Evolutionary conservation across 2,113 vertebrate genomes (phyloP).

Genomic region (Nerophis ophidion): DNA sequence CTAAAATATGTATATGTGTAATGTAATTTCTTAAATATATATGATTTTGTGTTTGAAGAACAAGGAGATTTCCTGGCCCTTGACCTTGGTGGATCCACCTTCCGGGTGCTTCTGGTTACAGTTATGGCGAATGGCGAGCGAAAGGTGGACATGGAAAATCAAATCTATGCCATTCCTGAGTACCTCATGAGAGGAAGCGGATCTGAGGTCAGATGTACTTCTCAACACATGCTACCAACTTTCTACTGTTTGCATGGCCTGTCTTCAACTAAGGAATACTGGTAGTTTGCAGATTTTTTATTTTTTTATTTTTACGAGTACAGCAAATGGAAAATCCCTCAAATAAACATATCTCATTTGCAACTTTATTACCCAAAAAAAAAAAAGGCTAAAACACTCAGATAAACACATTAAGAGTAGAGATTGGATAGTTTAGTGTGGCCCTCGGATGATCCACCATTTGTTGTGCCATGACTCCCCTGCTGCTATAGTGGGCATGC

Average conservation of each 20-base stretch:
- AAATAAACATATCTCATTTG: too few relatives aligned
- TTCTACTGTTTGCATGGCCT: too few relatives aligned
- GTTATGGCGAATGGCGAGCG: slow-evolving; percentile 82
- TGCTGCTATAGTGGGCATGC: too few relatives aligned
- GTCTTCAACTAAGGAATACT: not conserved
- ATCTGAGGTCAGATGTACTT: slow-evolving; percentile 70
- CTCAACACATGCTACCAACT: not conserved
- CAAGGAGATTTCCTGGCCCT: slow-evolving; percentile 89
- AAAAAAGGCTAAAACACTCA: too few relatives aligned
- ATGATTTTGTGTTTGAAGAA: slow-evolving; percentile 67
- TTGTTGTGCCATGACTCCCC: too few relatives aligned
- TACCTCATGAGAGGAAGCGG: slow-evolving; percentile 86
- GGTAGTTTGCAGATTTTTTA: not conserved
- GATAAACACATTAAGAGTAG: too few relatives aligned
- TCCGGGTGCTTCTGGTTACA: slow-evolving; percentile 85
- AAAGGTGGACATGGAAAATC: slow-evolving; percentile 91
- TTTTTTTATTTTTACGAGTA: not conserved
- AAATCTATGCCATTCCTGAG: slow-evolving; percentile 91
- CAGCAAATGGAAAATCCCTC: too few relatives aligned
- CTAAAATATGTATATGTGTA: too few relatives aligned
- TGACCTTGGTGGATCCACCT: slow-evolving; percentile 90
- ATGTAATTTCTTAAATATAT: not conserved
- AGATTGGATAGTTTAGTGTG: too few relatives aligned
- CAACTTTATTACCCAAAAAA: too few relatives aligned
- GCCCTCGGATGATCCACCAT: too few relatives aligned